Conservation (phyloP, 2,113 vertebrate genomes). For the Mastomys natalensis region DNA sequence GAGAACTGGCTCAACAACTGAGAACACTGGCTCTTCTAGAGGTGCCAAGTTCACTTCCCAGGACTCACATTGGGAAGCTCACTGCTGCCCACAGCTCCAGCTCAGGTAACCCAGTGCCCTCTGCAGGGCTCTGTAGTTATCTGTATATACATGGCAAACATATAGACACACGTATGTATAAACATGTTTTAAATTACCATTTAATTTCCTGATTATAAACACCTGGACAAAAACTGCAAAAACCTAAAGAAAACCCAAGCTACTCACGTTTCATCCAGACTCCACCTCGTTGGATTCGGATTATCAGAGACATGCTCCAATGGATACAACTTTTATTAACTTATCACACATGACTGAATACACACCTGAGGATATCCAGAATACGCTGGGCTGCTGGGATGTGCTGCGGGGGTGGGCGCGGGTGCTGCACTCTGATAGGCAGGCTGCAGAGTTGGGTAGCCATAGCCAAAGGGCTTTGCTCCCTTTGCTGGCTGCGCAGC, state of each 20-base stretch:
- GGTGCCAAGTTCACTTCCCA: not conserved
- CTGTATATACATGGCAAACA: not conserved
- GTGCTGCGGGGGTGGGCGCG: constrained; percentile 82
- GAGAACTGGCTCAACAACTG: not conserved
- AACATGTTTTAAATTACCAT: not conserved
- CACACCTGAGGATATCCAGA: constrained; percentile 89
- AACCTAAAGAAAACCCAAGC: constrained; percentile 6
- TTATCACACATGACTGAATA: not conserved
- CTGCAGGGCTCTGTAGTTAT: not conserved
- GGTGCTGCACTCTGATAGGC: constrained; percentile 90
- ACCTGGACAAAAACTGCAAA: not conserved
- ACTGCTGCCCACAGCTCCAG: not conserved
- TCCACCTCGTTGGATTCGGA: not conserved
- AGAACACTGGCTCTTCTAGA: not conserved
- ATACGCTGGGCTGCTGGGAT: constrained; percentile 84
- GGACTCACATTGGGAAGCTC: not conserved
- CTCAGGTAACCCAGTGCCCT: not conserved
- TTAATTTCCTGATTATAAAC: constrained; percentile 48
- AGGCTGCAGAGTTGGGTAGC: constrained; percentile 92
- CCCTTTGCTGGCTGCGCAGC: constrained; percentile 86
- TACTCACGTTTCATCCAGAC: not conserved
- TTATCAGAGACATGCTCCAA: not conserved
- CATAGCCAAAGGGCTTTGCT: constrained; percentile 92
- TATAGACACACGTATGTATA: not conserved
- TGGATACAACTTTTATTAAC: not conserved